A percentile compares a stretch with the other conserved stretches of the same genome.
Evolutionary conservation across 2,888 invertebrate species (phyloP).

Genomic region (Napeogenes sylphis): DNA sequence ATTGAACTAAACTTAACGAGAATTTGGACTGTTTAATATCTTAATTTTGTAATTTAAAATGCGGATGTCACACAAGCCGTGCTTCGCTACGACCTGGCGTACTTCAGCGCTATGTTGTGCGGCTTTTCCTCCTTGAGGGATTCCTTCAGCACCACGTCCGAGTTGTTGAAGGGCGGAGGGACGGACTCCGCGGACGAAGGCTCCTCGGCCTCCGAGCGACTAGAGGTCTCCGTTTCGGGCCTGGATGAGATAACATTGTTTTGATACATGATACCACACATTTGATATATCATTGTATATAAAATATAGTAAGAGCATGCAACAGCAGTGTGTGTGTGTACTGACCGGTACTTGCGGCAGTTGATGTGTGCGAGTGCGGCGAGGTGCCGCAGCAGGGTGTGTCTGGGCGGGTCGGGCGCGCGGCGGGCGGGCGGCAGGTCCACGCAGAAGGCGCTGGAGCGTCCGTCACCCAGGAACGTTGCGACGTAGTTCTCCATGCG

Average conservation of each 20-base stretch:
- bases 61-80: constrained; percentile 12
- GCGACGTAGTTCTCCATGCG: constrained; percentile 78
- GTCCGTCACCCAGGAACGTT: constrained; percentile 78
- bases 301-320: background rate
- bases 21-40: no score
- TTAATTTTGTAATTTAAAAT: constrained; percentile 3
- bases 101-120: constrained; percentile 58
- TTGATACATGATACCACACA: background rate
- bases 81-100: constrained; percentile 58
- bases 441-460: constrained; percentile 58
- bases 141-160: constrained; percentile 59
- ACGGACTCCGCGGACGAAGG: constrained; percentile 30
- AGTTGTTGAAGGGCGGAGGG: constrained; percentile 40
- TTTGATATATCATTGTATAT: no score
- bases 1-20: no score
- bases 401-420: constrained; percentile 38
- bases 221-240: constrained; percentile 38
- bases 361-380: constrained; percentile 46
- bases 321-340: background rate
- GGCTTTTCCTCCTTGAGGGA: constrained; percentile 67
- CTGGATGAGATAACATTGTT: constrained; percentile 28
- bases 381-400: constrained; percentile 56
- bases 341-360: constrained; percentile 32
- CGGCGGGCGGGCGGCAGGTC: constrained; percentile 58
- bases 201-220: constrained; percentile 45